These are phyloP conservation scores for Coptodon bakossiorum DNA, from an alignment of 2,113 vertebrate species.

Conservation along the genomic window DNA sequence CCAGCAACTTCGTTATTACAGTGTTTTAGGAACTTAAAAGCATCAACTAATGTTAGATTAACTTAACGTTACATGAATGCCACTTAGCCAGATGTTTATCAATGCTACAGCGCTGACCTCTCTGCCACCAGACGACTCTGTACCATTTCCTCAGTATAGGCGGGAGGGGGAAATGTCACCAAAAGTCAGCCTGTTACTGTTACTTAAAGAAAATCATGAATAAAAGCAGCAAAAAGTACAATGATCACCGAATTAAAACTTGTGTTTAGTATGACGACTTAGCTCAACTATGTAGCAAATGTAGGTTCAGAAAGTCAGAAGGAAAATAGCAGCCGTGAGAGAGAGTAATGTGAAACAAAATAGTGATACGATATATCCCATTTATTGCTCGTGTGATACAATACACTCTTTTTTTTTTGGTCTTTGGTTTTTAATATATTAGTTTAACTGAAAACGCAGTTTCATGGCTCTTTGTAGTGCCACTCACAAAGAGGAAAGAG, in stretches of 20 bases:
- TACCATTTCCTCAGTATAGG: neutral
- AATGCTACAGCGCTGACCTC: neutral
- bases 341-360: neutral
- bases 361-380: neutral
- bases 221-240: neutral
- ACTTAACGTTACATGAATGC: neutral
- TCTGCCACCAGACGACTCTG: neutral
- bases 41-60: neutral
- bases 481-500: neutral
- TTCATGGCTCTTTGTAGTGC: neutral
- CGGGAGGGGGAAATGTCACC: neutral
- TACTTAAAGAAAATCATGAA: neutral
- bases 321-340: neutral
- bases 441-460: neutral
- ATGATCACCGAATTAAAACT: neutral
- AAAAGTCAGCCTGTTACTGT: neutral
- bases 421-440: neutral
- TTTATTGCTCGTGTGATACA: neutral
- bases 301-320: neutral
- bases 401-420: neutral
- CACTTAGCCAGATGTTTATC: neutral
- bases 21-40: neutral
- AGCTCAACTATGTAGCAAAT: neutral
- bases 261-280: neutral
- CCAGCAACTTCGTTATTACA: neutral